phyloP scores from a whole-genome alignment of 92 coral and sea anemone species.

The Actinernus sp. region DNA sequence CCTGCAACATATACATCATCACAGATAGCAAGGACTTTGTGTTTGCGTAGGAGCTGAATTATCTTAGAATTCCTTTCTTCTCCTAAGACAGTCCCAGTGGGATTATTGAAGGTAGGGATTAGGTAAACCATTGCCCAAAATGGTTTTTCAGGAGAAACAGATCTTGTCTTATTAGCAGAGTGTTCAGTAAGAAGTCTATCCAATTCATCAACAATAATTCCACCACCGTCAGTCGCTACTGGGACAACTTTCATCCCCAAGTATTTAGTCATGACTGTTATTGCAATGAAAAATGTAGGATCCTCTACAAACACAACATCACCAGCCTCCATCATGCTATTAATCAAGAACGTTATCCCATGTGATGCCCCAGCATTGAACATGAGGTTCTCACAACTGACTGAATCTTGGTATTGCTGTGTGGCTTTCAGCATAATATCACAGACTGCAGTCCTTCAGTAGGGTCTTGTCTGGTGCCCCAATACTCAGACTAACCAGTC shows the following conservation, averaged over 20 bases:
- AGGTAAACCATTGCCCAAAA: constrained; percentile 78
- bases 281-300: constrained; percentile 84
- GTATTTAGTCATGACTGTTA: constrained; percentile 51
- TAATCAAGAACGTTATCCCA: constrained; percentile 52
- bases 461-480: constrained; percentile 74
- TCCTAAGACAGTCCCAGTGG: constrained; percentile 71
- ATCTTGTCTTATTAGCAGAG: constrained; percentile 25
- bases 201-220: constrained; percentile 77
- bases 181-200: constrained; percentile 73
- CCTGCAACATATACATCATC: too few species aligned
- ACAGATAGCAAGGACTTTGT: constrained; percentile 87
- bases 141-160: constrained; percentile 54
- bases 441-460: constrained; percentile 50
- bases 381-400: constrained; percentile 61
- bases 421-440: constrained; percentile 64
- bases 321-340: constrained; percentile 63
- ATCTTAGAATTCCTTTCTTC: constrained; percentile 69
- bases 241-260: constrained; percentile 72
- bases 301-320: constrained; percentile 90
- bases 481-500: constrained; percentile 41
- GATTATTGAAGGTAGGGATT: constrained; percentile 93
- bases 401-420: constrained; percentile 57
- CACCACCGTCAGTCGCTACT: constrained; percentile 78
- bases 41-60: constrained; percentile 77
- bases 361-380: constrained; percentile 89